Conservation (phyloP, 1,140 invertebrate genomes). For the Plutomurus gul region DNA sequence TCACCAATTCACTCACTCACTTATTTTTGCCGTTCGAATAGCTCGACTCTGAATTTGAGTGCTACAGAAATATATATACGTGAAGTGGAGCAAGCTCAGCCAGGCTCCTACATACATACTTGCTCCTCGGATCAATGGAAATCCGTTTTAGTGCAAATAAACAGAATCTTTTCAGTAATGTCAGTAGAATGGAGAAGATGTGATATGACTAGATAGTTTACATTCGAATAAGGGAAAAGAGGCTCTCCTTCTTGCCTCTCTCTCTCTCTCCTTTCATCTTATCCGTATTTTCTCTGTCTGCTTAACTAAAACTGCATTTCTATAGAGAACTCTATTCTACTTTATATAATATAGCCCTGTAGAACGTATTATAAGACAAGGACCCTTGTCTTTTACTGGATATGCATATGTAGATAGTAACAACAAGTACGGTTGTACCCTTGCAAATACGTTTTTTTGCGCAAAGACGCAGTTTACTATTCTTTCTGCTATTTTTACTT, state of each 20-base stretch:
- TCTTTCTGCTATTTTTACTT: too few relatives aligned
- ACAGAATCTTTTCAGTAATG: conserved; percentile 4
- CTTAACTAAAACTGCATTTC: too few relatives aligned
- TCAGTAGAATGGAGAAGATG: neutral
- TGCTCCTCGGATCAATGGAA: conserved; percentile 14
- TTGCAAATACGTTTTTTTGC: too few relatives aligned
- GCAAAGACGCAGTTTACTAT: too few relatives aligned
- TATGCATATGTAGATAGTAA: too few relatives aligned
- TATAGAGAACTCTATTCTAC: too few relatives aligned
- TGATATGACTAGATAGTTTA: neutral
- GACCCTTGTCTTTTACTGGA: too few relatives aligned
- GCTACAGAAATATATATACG: neutral
- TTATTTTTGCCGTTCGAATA: neutral
- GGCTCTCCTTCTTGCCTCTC: too few relatives aligned
- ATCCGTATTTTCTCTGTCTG: neutral
- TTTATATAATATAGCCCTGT: too few relatives aligned
- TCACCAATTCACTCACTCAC: neutral
- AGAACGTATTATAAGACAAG: too few relatives aligned
- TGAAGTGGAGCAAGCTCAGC: neutral
- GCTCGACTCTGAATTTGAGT: neutral
- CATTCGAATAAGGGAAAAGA: neutral
- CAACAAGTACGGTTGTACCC: too few relatives aligned
- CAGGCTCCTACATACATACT: neutral
- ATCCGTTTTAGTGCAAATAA: conserved; percentile 34
- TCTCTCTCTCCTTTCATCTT: conserved; percentile 20